Conservation (phyloP, 2,797 vertebrate genomes). For the Smutsia temminckii region DNA sequence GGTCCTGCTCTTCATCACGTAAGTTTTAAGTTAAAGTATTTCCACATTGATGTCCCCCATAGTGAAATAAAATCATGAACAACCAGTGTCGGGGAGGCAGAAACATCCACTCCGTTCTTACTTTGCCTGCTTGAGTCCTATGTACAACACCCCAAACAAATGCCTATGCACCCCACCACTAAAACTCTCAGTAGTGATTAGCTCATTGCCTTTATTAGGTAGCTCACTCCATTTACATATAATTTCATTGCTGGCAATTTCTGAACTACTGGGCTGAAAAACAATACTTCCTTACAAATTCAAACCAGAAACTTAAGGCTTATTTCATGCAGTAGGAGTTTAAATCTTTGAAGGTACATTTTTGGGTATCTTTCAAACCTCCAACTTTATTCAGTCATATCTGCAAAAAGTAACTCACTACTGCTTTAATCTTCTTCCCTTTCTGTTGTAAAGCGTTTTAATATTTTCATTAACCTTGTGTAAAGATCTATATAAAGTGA, state of each 20-base stretch:
- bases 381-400: neutral
- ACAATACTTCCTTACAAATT: neutral
- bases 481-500: neutral
- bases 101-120: neutral
- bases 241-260: neutral
- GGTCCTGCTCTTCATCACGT: neutral
- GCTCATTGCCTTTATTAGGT: neutral
- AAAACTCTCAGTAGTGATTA: neutral
- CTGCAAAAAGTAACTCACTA: neutral
- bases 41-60: neutral
- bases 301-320: neutral
- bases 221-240: neutral
- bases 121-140: neutral
- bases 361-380: neutral
- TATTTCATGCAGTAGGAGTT: neutral
- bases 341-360: neutral
- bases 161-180: neutral
- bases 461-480: neutral
- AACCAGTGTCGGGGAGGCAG: neutral
- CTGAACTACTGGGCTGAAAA: neutral
- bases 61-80: neutral
- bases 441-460: neutral
- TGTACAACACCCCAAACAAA: neutral
- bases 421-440: neutral
- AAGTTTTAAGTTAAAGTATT: neutral